Conservation (phyloP, 2,888 invertebrate genomes). For the Drosophila lutescens region DNA sequence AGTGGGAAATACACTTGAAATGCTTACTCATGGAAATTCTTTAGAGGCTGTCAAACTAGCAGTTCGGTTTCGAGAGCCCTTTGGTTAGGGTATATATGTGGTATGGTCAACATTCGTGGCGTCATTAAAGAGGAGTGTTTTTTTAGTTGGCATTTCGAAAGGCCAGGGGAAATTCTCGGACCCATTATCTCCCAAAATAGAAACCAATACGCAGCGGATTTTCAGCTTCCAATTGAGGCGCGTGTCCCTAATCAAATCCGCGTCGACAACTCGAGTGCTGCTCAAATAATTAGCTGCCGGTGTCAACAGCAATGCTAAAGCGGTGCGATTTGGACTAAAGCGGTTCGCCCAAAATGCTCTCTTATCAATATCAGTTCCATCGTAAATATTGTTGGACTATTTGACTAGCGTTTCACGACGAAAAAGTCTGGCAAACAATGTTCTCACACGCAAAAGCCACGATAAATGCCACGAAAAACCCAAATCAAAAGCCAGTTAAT, state of each 20-base stretch:
- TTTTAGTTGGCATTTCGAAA: constrained; percentile 36
- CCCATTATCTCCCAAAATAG: constrained; percentile 51
- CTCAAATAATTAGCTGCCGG: constrained; percentile 36
- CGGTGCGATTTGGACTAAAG: constrained; percentile 16
- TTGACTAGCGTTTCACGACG: constrained; percentile 12
- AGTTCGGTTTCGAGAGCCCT: too few relatives aligned
- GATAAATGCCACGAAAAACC: constrained; percentile 27
- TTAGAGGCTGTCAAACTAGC: too few relatives aligned
- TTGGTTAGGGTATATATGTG: background rate
- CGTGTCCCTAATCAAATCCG: constrained; percentile 41
- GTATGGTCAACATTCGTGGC: constrained; percentile 12
- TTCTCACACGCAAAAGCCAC: constrained; percentile 2
- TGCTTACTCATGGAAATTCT: background rate
- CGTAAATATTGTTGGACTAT: constrained; percentile 20
- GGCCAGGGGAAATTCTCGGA: constrained; percentile 19
- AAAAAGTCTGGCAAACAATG: background rate
- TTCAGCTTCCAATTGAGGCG: constrained; percentile 33
- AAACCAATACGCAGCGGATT: constrained; percentile 28
- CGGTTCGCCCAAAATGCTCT: constrained; percentile 12
- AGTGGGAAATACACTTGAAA: constrained; percentile 9
- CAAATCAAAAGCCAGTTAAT: constrained; percentile 22
- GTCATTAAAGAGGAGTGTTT: constrained; percentile 18
- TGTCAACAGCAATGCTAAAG: constrained; percentile 16
- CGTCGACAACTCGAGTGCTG: constrained; percentile 22
- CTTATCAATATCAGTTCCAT: constrained; percentile 16